phyloP scores from a whole-genome alignment of 1,140 invertebrate species.

The Drosophila ohnishii region DNA sequence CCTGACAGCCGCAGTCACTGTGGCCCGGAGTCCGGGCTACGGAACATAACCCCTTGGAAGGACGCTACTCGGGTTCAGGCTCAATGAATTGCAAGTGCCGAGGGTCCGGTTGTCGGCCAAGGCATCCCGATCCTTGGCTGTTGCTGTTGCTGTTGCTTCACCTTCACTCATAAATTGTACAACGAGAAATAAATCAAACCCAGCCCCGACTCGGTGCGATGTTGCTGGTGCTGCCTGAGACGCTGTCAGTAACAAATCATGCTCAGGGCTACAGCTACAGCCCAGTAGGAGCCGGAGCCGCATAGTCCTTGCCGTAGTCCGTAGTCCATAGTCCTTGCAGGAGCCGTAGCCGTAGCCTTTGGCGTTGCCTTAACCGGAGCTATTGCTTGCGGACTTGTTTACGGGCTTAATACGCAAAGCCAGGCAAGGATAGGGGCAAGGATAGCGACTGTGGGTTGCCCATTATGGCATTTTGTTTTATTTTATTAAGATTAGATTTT shows the following conservation, averaged over 20 bases:
- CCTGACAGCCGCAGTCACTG: slow-evolving; percentile 51
- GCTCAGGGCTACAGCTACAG: slow-evolving; percentile 70
- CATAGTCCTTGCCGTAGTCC: slow-evolving; percentile 10
- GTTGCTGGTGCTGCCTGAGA: slow-evolving; percentile 65
- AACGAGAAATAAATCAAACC: slow-evolving; percentile 79
- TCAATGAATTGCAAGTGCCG: slow-evolving; percentile 37
- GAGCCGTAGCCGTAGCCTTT: slow-evolving; percentile 24
- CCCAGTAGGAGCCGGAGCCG: slow-evolving; percentile 56
- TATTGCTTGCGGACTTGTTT: slow-evolving; percentile 68
- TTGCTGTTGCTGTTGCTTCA: slow-evolving; percentile 53
- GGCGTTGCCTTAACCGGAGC: slow-evolving; percentile 33
- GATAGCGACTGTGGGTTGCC: slow-evolving; percentile 16
- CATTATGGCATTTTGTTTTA: not conserved
- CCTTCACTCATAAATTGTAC: slow-evolving; percentile 82
- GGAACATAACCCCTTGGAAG: slow-evolving; percentile 65
- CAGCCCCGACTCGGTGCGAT: slow-evolving; percentile 51
- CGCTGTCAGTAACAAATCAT: slow-evolving; percentile 81
- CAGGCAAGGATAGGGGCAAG: not conserved
- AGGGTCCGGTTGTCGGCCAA: slow-evolving; percentile 28
- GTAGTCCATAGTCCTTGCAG: slow-evolving; percentile 5
- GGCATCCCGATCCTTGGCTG: slow-evolving; percentile 17
- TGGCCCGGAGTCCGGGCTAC: slow-evolving; percentile 12
- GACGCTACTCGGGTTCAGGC: slow-evolving; percentile 34
- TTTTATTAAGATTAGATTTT: not conserved
- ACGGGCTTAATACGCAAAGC: slow-evolving; percentile 70